phyloP scores from a whole-genome alignment of 2,797 vertebrate genomes.

The Catamblyrhynchus diadema region DNA sequence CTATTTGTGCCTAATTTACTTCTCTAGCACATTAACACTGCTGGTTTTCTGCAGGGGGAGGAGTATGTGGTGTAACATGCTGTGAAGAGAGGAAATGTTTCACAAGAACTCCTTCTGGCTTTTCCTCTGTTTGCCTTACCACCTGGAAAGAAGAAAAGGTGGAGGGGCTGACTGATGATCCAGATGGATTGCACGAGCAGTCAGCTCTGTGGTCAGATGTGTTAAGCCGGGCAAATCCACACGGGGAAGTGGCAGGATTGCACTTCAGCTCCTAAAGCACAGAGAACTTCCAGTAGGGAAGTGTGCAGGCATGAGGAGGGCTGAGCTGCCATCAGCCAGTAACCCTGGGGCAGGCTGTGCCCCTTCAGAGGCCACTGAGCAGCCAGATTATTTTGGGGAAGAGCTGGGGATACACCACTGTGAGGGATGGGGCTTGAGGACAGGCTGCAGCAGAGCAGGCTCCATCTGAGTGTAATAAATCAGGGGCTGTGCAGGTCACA shows the following conservation, averaged over 20 bases:
- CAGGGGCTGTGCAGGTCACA: neutral
- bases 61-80: slow-evolving; percentile 42
- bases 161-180: slow-evolving; percentile 49
- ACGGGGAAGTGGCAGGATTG: neutral
- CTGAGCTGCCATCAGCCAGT: neutral
- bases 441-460: neutral
- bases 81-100: slow-evolving; percentile 79
- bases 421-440: neutral
- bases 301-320: neutral
- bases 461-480: neutral
- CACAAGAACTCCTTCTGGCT: slow-evolving; percentile 74
- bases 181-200: neutral
- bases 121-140: slow-evolving; percentile 82
- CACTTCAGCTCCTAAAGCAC: neutral
- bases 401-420: accelerated
- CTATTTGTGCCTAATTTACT: slow-evolving; percentile 50
- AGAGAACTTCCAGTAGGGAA: neutral
- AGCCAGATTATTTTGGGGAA: neutral
- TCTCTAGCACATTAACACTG: slow-evolving; percentile 29
- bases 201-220: neutral
- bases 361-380: neutral
- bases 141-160: slow-evolving; percentile 77
- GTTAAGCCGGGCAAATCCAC: neutral
- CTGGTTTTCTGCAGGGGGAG: slow-evolving; percentile 28
- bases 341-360: neutral